Evolutionary conservation across 2,797 vertebrate species (phyloP).

Genomic region (Sebastiscus albofasciatus): DNA sequence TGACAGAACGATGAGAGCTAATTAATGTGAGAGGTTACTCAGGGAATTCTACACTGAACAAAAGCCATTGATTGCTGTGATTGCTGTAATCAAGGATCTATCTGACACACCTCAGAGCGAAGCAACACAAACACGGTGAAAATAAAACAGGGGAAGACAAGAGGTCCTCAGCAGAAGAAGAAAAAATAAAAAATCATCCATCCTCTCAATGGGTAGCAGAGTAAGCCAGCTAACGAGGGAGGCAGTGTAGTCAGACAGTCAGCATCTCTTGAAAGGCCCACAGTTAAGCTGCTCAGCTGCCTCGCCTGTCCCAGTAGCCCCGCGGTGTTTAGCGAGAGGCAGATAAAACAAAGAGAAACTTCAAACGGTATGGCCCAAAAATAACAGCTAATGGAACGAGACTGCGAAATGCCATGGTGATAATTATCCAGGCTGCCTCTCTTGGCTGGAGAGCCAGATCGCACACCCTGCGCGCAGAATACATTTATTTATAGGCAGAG

Average conservation of each 20-base stretch:
- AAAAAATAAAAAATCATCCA: background rate
- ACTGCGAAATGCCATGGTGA: constrained; percentile 79
- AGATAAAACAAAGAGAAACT: constrained; percentile 79
- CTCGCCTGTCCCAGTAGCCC: constrained; percentile 66
- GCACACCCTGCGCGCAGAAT: constrained; percentile 66
- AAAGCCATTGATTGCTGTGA: constrained; percentile 76
- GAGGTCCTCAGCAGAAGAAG: constrained; percentile 44
- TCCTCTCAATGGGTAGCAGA: constrained; percentile 42
- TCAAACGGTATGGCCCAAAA: constrained; percentile 78
- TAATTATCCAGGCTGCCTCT: constrained; percentile 81
- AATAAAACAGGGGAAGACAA: constrained; percentile 51
- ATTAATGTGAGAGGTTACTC: constrained; percentile 74
- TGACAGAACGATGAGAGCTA: constrained; percentile 62
- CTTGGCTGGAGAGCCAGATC: constrained; percentile 70
- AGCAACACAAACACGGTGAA: constrained; percentile 64
- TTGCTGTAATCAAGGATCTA: constrained; percentile 71
- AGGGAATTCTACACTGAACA: constrained; percentile 63
- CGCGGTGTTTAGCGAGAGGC: constrained; percentile 68
- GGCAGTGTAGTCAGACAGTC: constrained; percentile 58
- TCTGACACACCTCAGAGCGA: constrained; percentile 56
- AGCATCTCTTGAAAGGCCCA: constrained; percentile 68
- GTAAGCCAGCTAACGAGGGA: constrained; percentile 66
- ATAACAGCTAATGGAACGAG: constrained; percentile 77
- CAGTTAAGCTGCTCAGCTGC: constrained; percentile 72
- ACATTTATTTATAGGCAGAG: constrained; percentile 82